phyloP scores from a whole-genome alignment of 2,113 vertebrate genomes.

The Hassar affinis region DNA sequence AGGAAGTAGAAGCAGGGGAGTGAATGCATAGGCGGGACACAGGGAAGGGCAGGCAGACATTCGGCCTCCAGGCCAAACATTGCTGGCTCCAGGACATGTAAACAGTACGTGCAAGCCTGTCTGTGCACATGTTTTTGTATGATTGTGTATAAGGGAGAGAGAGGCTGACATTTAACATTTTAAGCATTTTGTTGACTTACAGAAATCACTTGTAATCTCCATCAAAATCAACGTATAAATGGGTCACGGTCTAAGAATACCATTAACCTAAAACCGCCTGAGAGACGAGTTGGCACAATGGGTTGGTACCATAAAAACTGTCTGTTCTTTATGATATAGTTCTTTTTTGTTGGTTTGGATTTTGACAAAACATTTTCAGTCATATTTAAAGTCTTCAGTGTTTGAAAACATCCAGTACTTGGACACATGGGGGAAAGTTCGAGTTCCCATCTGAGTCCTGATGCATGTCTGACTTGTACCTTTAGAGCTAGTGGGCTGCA shows the following conservation, averaged over 20 bases:
- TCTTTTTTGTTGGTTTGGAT: background rate
- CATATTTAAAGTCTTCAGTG: background rate
- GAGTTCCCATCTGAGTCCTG: too few relatives aligned
- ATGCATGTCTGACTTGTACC: background rate
- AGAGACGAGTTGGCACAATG: background rate
- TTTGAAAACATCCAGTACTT: background rate
- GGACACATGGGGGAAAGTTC: background rate
- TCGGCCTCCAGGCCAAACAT: constrained; percentile 50
- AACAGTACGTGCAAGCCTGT: constrained; percentile 52
- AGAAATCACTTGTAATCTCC: background rate
- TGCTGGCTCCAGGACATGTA: constrained; percentile 51
- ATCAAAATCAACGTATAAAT: background rate
- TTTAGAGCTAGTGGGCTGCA: background rate
- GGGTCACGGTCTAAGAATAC: background rate
- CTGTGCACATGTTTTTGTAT: constrained; percentile 11
- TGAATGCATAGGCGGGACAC: constrained; percentile 37
- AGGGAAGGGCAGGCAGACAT: constrained; percentile 52
- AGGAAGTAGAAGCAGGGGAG: constrained; percentile 43
- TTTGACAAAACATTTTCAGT: background rate
- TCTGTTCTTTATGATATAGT: background rate
- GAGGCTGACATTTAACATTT: background rate
- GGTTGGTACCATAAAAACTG: too few relatives aligned
- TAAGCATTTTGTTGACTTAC: too few relatives aligned
- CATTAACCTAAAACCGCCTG: background rate
- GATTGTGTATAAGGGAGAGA: constrained; percentile 3